Base-by-base conservation (phyloP, 2,888 invertebrate genomes). In the Macroteleia sp. region DNA sequence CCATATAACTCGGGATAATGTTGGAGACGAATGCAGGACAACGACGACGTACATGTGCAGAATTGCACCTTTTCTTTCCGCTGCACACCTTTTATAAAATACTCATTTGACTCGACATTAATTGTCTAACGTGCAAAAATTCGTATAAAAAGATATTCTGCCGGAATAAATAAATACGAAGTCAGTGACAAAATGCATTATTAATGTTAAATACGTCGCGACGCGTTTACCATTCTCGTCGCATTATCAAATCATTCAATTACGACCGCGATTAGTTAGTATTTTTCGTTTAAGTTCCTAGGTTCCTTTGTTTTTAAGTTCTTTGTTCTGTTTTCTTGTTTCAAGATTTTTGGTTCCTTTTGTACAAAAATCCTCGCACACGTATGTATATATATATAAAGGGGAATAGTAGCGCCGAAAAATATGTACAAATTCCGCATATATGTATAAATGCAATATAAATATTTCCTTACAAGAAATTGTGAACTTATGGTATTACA, bases 1-100 rank as follows among this genome's bases (percentile, higher is more conserved):
- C 79, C 79, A 87, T 83, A 32, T 69, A 80, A 83, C 66, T 76
- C 78, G 57, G 36, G 34, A 32, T 59, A 67, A 57, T 6, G n/a
- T n/a, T n/a, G n/a, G n/a, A n/a, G n/a, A n/a, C n/a, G n/a, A n/a
- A n/a, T n/a, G n/a, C n/a, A n/a, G n/a, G n/a, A n/a, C n/a, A n/a
- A n/a, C n/a, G n/a, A n/a, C n/a, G n/a, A n/a, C n/a, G n/a, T n/a
- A n/a, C n/a, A n/a, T n/a, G n/a, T n/a, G n/a, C n/a, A n/a, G n/a
- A n/a, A n/a, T n/a, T n/a, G n/a, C n/a, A n/a, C n/a, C n/a, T n/a
- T 36, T n/a, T 56, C 12, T 6, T 41, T 25, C 25, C 30, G 4
- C 36, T 17, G 12, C 39, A 34, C 25, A 22, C 39, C 46, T 41
- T 30, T 36, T 62, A 59, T 30, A 59, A 57, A 57, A 64, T 44